Conservation (phyloP, 2,113 vertebrate genomes). For the Cacatua alba region DNA sequence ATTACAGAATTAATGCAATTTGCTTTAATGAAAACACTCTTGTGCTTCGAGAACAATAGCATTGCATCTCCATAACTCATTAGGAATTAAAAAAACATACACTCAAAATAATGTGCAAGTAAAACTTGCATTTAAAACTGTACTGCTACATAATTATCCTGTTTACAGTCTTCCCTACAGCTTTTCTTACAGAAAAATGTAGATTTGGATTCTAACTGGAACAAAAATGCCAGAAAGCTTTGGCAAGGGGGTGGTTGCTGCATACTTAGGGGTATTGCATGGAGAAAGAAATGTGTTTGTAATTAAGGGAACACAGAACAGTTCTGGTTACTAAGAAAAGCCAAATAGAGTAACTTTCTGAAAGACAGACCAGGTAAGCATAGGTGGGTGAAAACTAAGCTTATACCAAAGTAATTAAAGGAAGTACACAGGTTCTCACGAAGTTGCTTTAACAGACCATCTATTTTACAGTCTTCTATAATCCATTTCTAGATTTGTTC, state of each 20-base stretch:
- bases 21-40: not conserved
- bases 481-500: not conserved
- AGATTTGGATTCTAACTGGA: conserved; percentile 73
- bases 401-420: conserved; percentile 25
- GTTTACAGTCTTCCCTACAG: conserved; percentile 74
- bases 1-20: not conserved
- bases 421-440: conserved; percentile 17
- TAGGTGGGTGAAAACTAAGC: conserved; percentile 57
- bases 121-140: conserved; percentile 54
- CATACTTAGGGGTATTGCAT: conserved; percentile 69
- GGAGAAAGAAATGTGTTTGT: conserved; percentile 78
- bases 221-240: conserved; percentile 75
- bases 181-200: conserved; percentile 78
- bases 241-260: conserved; percentile 65
- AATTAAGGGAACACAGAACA: conserved; percentile 74
- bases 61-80: conserved; percentile 45
- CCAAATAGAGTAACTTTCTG: conserved; percentile 69
- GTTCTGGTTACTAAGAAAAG: conserved; percentile 68
- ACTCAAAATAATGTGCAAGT: conserved; percentile 49
- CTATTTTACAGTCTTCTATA: not conserved
- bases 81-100: conserved; percentile 25
- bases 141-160: conserved; percentile 70
- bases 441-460: not conserved
- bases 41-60: conserved; percentile 38
- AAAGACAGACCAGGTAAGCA: conserved; percentile 55